These are phyloP conservation scores for Nebria salina DNA, from an alignment of 2,888 invertebrate species.

Conservation along the genomic window DNA sequence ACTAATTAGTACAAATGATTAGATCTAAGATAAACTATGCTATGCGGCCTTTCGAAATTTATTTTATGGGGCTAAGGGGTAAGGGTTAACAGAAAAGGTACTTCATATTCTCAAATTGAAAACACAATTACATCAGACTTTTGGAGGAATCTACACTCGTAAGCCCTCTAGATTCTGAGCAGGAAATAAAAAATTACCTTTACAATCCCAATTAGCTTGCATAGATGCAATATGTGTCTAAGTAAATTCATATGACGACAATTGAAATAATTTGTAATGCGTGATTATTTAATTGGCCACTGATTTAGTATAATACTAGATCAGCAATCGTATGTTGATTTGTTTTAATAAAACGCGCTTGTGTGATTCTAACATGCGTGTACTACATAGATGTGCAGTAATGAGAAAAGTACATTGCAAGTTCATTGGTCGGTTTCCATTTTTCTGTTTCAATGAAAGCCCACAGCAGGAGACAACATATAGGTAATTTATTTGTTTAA, in stretches of 20 bases:
- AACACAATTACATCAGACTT: no score
- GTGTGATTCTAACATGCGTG: conserved; percentile 2
- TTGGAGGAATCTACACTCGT: no score
- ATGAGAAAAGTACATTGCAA: conserved; percentile 3
- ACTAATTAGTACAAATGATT: neutral
- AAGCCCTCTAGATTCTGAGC: no score
- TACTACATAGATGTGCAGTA: neutral
- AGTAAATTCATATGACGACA: neutral
- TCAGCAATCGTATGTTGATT: conserved; percentile 2
- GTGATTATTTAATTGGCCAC: conserved; percentile 14
- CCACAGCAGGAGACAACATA: conserved; percentile 1
- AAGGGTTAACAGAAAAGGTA: no score
- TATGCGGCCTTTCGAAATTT: neutral
- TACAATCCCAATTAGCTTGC: neutral
- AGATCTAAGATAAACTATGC: neutral
- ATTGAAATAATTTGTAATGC: conserved; percentile 13
- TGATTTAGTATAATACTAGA: neutral
- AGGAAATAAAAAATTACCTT: no score
- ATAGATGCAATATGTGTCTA: neutral
- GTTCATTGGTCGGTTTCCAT: conserved; percentile 8
- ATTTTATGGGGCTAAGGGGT: neutral
- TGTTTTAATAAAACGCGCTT: conserved; percentile 7
- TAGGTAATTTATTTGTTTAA: neutral
- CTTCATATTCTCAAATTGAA: neutral
- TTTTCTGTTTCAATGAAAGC: neutral